phyloP scores from a whole-genome alignment of 2,888 invertebrate genomes.

The Eupithecia centaureata region DNA sequence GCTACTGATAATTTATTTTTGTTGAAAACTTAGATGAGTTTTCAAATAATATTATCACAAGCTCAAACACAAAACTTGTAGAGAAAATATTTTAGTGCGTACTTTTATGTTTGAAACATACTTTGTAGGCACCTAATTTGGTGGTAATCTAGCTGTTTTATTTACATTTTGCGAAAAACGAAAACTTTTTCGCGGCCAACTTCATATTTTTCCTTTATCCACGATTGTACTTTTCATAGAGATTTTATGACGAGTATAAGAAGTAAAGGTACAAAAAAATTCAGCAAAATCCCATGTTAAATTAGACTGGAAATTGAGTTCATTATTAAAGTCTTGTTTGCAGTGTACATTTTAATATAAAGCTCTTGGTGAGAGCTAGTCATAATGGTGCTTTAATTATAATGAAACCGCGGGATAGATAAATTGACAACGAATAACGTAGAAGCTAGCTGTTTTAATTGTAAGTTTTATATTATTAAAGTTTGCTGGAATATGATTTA shows the following conservation, averaged over 20 bases:
- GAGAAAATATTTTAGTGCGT: neutral
- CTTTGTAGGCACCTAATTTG: neutral
- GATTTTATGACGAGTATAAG: conserved; percentile 19
- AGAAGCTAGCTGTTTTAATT: neutral
- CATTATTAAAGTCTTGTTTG: conserved; percentile 17
- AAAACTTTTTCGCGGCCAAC: neutral
- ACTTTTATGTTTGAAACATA: neutral
- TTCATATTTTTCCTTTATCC: conserved; percentile 19
- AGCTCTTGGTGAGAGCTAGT: neutral
- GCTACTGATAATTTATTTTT: neutral
- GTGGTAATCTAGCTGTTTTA: neutral
- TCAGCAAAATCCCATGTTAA: neutral
- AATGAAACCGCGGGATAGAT: neutral
- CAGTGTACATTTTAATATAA: conserved; percentile 9
- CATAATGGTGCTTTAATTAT: neutral
- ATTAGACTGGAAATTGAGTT: conserved; percentile 13
- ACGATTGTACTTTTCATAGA: conserved; percentile 35
- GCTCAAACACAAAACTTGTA: neutral
- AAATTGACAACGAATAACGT: neutral
- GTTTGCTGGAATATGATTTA: too few species aligned
- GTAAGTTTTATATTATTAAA: too few species aligned
- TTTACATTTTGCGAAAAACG: neutral
- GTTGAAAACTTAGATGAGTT: neutral
- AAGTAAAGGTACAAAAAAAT: neutral
- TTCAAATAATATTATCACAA: conserved; percentile 1